phyloP scores from a whole-genome alignment of 2,797 vertebrate species.

The Craterocephalus amniculus region DNA sequence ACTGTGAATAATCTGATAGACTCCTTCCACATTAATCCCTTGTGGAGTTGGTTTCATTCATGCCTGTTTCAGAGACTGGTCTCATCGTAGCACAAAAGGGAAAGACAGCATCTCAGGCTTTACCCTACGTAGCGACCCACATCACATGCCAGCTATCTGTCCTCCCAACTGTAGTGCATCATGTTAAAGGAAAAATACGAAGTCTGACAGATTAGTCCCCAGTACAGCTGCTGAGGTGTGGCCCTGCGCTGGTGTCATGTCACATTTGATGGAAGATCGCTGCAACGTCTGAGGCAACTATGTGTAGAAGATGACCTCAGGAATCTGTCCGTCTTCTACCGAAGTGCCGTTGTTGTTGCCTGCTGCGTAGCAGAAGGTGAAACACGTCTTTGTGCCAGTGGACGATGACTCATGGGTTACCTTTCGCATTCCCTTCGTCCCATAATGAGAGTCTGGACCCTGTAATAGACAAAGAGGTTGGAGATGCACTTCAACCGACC shows the following conservation, averaged over 20 bases:
- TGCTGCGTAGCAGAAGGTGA: conserved; percentile 96
- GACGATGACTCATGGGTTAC: conserved; percentile 92
- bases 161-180: conserved; percentile 57
- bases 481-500: neutral
- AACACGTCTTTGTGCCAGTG: conserved; percentile 94
- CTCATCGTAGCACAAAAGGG: conserved; percentile 60
- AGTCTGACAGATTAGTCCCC: conserved; percentile 67
- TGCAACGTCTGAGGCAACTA: conserved; percentile 72
- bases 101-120: conserved; percentile 57
- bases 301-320: conserved; percentile 99
- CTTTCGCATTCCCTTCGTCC: conserved; percentile 96
- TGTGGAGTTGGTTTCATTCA: conserved; percentile 52
- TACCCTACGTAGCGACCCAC: conserved; percentile 59
- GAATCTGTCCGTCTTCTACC: conserved; percentile 98
- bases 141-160: conserved; percentile 36
- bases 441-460: conserved; percentile 98
- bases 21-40: conserved; percentile 41
- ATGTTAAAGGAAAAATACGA: conserved; percentile 62
- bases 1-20: conserved; percentile 59
- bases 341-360: conserved; percentile 99
- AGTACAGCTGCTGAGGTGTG: conserved; percentile 60
- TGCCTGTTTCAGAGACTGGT: conserved; percentile 52
- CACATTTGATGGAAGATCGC: conserved; percentile 72
- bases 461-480: conserved; percentile 53
- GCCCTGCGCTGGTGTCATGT: conserved; percentile 68